Base-by-base conservation (phyloP, 2,888 invertebrate genomes). In the Orthosia incerta region DNA sequence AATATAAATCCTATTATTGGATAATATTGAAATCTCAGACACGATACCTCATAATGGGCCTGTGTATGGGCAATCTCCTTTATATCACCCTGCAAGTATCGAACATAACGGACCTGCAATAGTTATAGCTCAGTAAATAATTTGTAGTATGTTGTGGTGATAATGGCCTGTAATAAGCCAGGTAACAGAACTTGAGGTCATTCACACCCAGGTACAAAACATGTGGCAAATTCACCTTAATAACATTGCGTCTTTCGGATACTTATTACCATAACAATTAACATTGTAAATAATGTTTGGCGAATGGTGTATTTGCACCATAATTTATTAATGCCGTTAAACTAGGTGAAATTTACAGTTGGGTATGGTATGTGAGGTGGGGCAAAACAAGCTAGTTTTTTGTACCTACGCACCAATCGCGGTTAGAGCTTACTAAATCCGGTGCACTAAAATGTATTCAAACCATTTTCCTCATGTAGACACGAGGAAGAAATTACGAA, bases 121-220 rank as follows among this genome's bases (percentile, higher is more conserved):
- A n/a, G 16, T 64, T 60, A 26, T 64, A 64, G 39, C 56, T 31
- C 20, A 39, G 9, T 39, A 39, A 39, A 39, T 7, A 1, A 23
- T 15, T 64, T 60, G 20, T 64, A 64, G 26, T 55, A 45, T 13
- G 51, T 15, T 20, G 12, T 46, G 16, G 18, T 53, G 26, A 18
- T 67, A 68, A 16, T 74, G 26, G 64, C 51, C 50, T 61, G 3
- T 45, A 61, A 50, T 71, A 64, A 60, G 26, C 39, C 61, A 72
- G 39, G 74, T 73, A 59, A 68, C 59, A 79, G 73, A 74, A 74
- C 70, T 65, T n/a, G 57, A 61, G 70, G 79, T 80, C 83, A 79
- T 83, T 80, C 59, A 80, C 80, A 60, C 50, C n/a, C 23, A 64
- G 48, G 51, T 63, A 45, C 48, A 59, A 63, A 53, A 70, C 23